These are phyloP conservation scores for Drosophila buzzatii DNA, from an alignment of 2,888 invertebrate genomes.

Conservation along the genomic window DNA sequence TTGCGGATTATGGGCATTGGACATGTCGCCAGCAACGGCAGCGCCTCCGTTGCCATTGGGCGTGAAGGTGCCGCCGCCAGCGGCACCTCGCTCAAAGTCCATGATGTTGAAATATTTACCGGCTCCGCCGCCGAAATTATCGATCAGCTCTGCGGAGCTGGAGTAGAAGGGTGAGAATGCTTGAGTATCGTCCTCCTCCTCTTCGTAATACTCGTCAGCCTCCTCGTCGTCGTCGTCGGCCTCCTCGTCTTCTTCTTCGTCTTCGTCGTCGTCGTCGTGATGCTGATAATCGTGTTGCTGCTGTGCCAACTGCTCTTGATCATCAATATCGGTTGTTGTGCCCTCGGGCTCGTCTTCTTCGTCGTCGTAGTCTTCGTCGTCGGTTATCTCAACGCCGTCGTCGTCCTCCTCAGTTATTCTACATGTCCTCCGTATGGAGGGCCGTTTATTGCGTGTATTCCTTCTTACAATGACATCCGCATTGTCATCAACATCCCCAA, in stretches of 20 bases:
- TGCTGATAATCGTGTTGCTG: conserved; percentile 51
- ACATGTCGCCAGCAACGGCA: conserved; percentile 57
- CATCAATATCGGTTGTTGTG: conserved; percentile 71
- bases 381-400: conserved; percentile 27
- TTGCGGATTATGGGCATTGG: conserved; percentile 53
- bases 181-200: conserved; percentile 71
- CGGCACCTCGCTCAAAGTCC: conserved; percentile 64
- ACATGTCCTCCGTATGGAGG: conserved; percentile 70
- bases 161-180: conserved; percentile 75
- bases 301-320: conserved; percentile 56
- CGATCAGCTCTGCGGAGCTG: conserved; percentile 72
- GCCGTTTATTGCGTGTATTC: conserved; percentile 64
- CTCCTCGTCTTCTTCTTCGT: conserved; percentile 39
- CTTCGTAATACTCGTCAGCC: conserved; percentile 70
- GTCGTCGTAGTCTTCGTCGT: not conserved
- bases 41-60: conserved; percentile 69
- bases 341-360: conserved; percentile 70
- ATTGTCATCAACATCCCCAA: conserved; percentile 73
- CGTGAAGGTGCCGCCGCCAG: conserved; percentile 65
- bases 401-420: conserved; percentile 74
- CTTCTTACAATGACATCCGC: conserved; percentile 70
- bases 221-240: conserved; percentile 59
- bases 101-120: conserved; percentile 73
- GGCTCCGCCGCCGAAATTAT: conserved; percentile 64
- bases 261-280: conserved; percentile 37